A percentile compares a stretch with the other conserved stretches of the same genome.
These are phyloP conservation scores for Falco concolor DNA, from an alignment of 2,797 vertebrate genomes.

Conservation along the genomic window DNA sequence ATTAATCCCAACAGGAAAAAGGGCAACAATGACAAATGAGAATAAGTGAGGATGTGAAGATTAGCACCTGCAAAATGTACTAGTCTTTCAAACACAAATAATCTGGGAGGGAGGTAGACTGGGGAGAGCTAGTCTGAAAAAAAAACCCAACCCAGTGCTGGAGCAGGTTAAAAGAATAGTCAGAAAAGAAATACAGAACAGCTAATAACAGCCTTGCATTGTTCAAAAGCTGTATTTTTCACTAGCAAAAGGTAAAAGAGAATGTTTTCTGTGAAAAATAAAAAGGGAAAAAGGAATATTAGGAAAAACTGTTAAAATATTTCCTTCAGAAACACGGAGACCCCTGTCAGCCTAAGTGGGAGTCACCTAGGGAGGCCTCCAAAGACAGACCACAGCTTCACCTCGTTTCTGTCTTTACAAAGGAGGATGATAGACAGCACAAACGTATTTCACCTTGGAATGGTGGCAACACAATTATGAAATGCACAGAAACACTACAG, in stretches of 20 bases:
- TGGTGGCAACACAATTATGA: background rate
- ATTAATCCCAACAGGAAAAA: conserved; percentile 15
- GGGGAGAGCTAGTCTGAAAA: background rate
- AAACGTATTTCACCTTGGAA: background rate
- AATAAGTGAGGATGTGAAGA: conserved; percentile 44
- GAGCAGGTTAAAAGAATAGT: background rate
- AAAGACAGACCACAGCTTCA: background rate
- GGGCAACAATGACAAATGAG: background rate
- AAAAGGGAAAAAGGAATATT: background rate
- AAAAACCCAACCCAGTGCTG: background rate
- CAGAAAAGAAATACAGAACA: background rate
- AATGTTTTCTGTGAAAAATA: background rate
- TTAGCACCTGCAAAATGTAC: conserved; percentile 14
- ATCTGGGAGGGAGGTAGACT: background rate
- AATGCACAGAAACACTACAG: background rate
- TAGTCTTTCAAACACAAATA: conserved; percentile 27
- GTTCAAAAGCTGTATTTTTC: background rate
- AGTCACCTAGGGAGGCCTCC: background rate
- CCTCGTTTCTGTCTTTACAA: background rate
- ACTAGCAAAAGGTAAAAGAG: background rate
- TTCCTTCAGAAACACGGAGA: background rate
- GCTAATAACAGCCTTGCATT: background rate
- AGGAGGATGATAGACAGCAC: background rate
- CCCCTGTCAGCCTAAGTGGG: background rate
- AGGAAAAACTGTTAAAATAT: background rate